Conservation (phyloP, 2,113 vertebrate genomes). For the Neotoma lepida region DNA sequence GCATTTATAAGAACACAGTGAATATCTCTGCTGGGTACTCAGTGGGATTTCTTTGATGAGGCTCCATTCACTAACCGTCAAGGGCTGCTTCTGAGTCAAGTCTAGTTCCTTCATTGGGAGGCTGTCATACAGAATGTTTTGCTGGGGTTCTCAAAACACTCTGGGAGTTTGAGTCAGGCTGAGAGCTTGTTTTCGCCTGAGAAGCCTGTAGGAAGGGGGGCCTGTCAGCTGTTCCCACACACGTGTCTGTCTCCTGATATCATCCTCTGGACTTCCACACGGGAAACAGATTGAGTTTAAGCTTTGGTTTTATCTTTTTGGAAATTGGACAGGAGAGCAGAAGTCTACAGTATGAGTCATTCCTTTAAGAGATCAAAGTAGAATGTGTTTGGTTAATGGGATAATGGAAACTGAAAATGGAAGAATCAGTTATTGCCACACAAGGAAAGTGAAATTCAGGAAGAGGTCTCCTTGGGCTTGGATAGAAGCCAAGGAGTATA, state of each 20-base stretch:
- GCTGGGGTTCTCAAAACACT: not conserved
- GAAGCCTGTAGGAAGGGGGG: too few species aligned
- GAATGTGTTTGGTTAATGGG: not conserved
- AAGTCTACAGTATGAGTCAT: not conserved
- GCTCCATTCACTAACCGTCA: not conserved
- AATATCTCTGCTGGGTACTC: not conserved
- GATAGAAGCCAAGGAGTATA: not conserved
- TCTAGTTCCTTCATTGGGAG: not conserved
- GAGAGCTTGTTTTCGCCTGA: not conserved
- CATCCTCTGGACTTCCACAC: too few species aligned
- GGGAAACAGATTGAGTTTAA: not conserved
- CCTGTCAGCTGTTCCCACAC: fast-evolving
- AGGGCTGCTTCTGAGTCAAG: not conserved
- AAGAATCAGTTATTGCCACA: not conserved
- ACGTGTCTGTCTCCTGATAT: not conserved
- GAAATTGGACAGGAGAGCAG: not conserved
- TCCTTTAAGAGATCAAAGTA: not conserved
- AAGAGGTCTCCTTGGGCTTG: fast-evolving
- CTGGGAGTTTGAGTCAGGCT: not conserved
- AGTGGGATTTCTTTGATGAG: not conserved
- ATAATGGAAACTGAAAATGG: not conserved
- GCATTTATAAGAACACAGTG: not conserved
- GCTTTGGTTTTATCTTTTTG: not conserved
- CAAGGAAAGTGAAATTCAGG: not conserved
- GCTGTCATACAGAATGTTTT: not conserved